Conservation (phyloP, 2,797 vertebrate species). For the Cryptoblepharus egeriae region DNA sequence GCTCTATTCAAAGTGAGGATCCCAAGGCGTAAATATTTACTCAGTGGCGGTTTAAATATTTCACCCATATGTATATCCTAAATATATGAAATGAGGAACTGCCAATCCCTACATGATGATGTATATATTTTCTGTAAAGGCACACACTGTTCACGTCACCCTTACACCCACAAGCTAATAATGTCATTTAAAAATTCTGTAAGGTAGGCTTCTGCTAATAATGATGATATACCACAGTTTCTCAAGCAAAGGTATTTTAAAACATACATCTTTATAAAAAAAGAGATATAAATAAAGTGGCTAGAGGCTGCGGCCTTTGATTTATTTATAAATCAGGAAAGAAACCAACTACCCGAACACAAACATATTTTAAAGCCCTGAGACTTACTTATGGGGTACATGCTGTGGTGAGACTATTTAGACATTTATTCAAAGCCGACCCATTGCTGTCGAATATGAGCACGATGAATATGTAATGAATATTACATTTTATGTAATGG, state of each 20-base stretch:
- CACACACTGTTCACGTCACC: slow-evolving; percentile 37
- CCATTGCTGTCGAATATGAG: no score
- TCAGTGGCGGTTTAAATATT: slow-evolving; percentile 47
- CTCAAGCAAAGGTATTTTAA: not conserved
- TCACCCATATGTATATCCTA: slow-evolving; percentile 28
- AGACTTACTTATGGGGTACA: not conserved
- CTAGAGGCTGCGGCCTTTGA: slow-evolving; percentile 33
- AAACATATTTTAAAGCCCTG: not conserved
- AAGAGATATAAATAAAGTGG: slow-evolving; percentile 27
- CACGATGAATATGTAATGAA: not conserved
- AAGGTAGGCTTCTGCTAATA: not conserved
- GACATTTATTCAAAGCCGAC: not conserved
- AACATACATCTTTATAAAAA: not conserved
- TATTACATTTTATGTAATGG: no score
- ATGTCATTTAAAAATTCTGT: not conserved
- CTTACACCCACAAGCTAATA: slow-evolving; percentile 28
- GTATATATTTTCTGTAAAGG: slow-evolving; percentile 50
- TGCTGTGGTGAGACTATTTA: not conserved
- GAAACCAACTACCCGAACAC: slow-evolving; percentile 23
- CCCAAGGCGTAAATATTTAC: slow-evolving; percentile 58
- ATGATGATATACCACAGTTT: not conserved
- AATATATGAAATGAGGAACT: slow-evolving; percentile 49
- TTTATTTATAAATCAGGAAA: slow-evolving; percentile 43
- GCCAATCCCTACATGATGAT: slow-evolving; percentile 26
- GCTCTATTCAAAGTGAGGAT: slow-evolving; percentile 21